Evolutionary conservation across 2,888 invertebrate genomes (phyloP), one percentile per base, ranked within the genome.

Genomic region (Andricus quercusramuli): DNA sequence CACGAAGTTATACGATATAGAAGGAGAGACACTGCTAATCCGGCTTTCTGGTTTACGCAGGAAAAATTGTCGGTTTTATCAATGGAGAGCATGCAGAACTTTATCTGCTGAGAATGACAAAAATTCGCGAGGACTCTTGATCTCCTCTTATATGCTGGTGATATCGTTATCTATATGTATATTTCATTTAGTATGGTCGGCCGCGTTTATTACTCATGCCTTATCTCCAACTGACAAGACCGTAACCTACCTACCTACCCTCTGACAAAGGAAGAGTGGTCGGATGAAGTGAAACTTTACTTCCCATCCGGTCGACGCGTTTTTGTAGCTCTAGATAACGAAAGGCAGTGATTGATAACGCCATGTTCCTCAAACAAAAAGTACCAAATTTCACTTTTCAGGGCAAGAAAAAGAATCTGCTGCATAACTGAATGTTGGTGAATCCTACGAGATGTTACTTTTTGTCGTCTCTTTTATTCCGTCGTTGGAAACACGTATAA

Each of bases 21-120:
- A 64, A 77, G 44, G 67, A 83, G 74, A 51, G 80, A 74, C 78
- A 79, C 74, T 66, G 67, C 80, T 84, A 83, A 84, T 82, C 84
- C 82, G 83, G 83, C 79, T 84, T 84, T 79, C 22, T 80, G 79
- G 77, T 78, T 81, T 70, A 77, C 37, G 47, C 66, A 59, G 83
- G 77, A 84, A 84, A 84, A 84, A 84, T 84, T 67, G 81, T 74
- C 67, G 78, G 78, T 78, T 82, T 84, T 84, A 83, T 83, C 84
- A 82, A 83, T 82, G 76, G 59, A 56, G 74, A 79, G 68, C 76
- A 66, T 78, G 77, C 70, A 68, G 56, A 62, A 59, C 67, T 78
- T 51, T 56, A 67, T 66, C 41, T 37, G 44, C 32, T 74, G 74
- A 62, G 51, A 68, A 78, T 80, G 78, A 80, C 78, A 79, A 80